A percentile compares a stretch with the other conserved stretches of the same genome.
Conservation (phyloP, 2,888 invertebrate genomes). For the Autographa pulchrina region DNA sequence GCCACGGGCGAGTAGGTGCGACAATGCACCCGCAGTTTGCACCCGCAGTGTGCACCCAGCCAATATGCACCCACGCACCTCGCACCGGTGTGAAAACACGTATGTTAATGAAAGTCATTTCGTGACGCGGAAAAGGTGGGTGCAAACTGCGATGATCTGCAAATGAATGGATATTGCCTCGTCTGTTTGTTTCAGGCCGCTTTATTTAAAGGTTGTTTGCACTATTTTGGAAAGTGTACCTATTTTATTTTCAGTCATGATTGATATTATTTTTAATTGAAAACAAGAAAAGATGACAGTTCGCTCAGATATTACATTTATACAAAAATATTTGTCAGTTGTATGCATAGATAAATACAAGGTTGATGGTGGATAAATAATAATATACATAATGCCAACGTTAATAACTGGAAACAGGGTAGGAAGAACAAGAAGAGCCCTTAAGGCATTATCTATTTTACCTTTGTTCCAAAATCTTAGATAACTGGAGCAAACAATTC, state of each 20-base stretch:
- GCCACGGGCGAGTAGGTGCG: conserved; percentile 26
- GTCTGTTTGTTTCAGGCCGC: neutral
- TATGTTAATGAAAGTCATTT: conserved; percentile 52
- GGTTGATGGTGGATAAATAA: neutral
- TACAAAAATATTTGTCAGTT: too few relatives aligned
- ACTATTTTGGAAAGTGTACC: neutral
- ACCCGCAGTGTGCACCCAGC: conserved; percentile 26
- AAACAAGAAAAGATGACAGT: neutral
- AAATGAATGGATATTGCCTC: conserved; percentile 19
- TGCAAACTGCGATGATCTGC: conserved; percentile 39
- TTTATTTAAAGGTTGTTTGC: neutral
- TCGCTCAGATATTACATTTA: too few relatives aligned
- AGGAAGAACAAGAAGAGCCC: neutral
- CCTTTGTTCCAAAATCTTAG: conserved; percentile 17
- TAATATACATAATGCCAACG: neutral
- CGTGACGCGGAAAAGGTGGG: conserved; percentile 48
- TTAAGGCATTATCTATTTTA: neutral
- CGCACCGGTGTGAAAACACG: conserved; percentile 27
- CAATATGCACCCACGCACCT: conserved; percentile 25
- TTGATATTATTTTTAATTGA: neutral
- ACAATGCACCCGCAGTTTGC: conserved; percentile 16
- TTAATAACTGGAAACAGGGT: neutral
- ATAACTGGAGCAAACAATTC: conserved; percentile 22
- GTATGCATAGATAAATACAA: too few relatives aligned
- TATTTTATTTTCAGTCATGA: neutral